A percentile compares a stretch with the other conserved stretches of the same genome.
These are phyloP conservation scores for Antigone vipio DNA, from an alignment of 2,113 vertebrate genomes.

Conservation along the genomic window DNA sequence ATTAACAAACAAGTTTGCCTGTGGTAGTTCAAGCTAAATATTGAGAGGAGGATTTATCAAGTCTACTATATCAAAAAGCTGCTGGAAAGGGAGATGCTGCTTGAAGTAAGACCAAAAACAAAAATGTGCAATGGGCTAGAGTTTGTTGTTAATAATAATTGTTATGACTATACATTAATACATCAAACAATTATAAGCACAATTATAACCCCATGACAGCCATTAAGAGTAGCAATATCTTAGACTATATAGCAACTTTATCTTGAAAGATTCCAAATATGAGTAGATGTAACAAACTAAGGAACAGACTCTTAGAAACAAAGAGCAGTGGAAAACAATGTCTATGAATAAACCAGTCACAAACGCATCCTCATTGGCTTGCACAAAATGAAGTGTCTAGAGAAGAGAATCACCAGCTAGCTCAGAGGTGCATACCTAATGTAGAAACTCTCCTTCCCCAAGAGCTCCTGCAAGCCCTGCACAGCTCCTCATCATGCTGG, in stretches of 20 bases:
- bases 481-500: fast-evolving
- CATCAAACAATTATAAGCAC: not conserved
- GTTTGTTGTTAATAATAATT: not conserved
- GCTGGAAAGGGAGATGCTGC: not conserved
- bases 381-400: not conserved
- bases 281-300: not conserved
- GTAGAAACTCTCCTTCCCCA: not conserved
- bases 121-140: not conserved
- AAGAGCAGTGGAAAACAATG: not conserved
- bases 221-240: not conserved
- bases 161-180: not conserved
- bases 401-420: not conserved
- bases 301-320: not conserved
- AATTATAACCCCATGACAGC: not conserved
- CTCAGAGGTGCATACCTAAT: no score
- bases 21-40: not conserved
- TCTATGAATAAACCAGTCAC: not conserved
- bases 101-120: not conserved
- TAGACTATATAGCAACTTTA: not conserved
- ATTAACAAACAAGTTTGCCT: not conserved
- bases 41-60: not conserved
- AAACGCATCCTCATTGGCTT: not conserved
- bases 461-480: not conserved
- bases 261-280: not conserved
- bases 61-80: not conserved